These are phyloP conservation scores for Parambassis ranga DNA, from an alignment of 2,797 vertebrate species.

Conservation along the genomic window DNA sequence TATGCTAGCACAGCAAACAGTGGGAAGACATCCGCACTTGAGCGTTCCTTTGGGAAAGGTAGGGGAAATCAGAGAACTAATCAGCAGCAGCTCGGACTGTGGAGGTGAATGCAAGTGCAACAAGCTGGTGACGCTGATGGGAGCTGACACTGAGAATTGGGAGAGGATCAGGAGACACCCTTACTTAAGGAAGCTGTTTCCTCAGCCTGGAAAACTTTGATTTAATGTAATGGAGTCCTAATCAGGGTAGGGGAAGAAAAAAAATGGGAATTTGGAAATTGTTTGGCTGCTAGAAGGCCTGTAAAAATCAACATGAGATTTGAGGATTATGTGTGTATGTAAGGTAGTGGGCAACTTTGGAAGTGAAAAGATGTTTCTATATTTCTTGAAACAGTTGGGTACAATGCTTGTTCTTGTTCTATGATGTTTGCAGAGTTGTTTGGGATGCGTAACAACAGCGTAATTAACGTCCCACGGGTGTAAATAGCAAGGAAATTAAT, in stretches of 20 bases:
- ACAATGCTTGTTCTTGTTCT: slow-evolving; percentile 52
- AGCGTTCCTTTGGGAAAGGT: slow-evolving; percentile 49
- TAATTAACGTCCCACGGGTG: slow-evolving; percentile 73
- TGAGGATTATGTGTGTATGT: background rate
- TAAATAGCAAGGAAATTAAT: slow-evolving; percentile 74
- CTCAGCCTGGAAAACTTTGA: slow-evolving; percentile 68
- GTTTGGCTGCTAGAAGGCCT: background rate
- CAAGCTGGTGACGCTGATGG: slow-evolving; percentile 67
- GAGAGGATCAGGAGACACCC: slow-evolving; percentile 66
- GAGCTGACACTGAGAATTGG: slow-evolving; percentile 69
- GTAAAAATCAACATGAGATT: slow-evolving; percentile 18
- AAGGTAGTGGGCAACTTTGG: background rate
- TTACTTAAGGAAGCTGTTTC: slow-evolving; percentile 71
- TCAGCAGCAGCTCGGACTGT: slow-evolving; percentile 51
- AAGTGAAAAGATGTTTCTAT: slow-evolving; percentile 8
- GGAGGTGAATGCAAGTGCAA: slow-evolving; percentile 62
- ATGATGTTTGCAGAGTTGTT: slow-evolving; percentile 71
- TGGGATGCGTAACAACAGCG: slow-evolving; percentile 62
- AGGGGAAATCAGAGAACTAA: slow-evolving; percentile 63
- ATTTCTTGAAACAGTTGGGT: slow-evolving; percentile 36
- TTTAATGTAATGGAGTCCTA: slow-evolving; percentile 67
- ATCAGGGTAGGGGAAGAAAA: slow-evolving; percentile 31
- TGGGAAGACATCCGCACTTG: slow-evolving; percentile 44
- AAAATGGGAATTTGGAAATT: slow-evolving; percentile 9
- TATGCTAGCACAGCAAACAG: slow-evolving; percentile 53